Percentiles rank a stretch among this genome's conserved stretches.
These are phyloP conservation scores for Brachyhypopomus occidentalis DNA, from an alignment of 2,113 vertebrate genomes.

Conservation along the genomic window DNA sequence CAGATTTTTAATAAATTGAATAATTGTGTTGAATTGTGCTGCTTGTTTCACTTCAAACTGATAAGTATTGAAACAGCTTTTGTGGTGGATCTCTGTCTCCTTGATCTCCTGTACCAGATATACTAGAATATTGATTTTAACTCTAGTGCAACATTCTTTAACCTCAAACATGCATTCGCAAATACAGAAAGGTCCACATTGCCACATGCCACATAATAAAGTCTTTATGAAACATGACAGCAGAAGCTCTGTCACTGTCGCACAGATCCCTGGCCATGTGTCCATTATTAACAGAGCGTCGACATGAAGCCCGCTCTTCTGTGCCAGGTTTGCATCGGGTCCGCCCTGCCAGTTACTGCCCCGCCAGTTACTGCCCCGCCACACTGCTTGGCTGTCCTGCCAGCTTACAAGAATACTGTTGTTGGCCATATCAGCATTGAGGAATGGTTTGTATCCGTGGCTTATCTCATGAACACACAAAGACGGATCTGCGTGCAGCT, in stretches of 20 bases:
- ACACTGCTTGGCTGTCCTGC: background rate
- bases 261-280: background rate
- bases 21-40: too few relatives aligned
- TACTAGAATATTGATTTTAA: background rate
- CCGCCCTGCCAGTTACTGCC: background rate
- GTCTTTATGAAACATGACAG: background rate
- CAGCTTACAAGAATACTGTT: background rate
- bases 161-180: background rate
- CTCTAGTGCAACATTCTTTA: background rate
- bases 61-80: background rate
- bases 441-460: background rate
- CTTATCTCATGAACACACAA: background rate
- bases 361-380: background rate
- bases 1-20: background rate
- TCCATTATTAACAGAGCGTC: slow-evolving; percentile 21
- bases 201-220: slow-evolving; percentile 1
- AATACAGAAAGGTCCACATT: background rate
- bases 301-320: slow-evolving; percentile 2
- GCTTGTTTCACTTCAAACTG: background rate
- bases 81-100: background rate
- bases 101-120: background rate
- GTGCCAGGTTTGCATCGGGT: background rate
- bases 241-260: background rate
- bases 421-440: background rate
- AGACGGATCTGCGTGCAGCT: background rate